A percentile compares a stretch with the other conserved stretches of the same genome.
These are phyloP conservation scores for Sebastes umbrosus DNA, from an alignment of 2,797 vertebrate species.

Conservation along the genomic window DNA sequence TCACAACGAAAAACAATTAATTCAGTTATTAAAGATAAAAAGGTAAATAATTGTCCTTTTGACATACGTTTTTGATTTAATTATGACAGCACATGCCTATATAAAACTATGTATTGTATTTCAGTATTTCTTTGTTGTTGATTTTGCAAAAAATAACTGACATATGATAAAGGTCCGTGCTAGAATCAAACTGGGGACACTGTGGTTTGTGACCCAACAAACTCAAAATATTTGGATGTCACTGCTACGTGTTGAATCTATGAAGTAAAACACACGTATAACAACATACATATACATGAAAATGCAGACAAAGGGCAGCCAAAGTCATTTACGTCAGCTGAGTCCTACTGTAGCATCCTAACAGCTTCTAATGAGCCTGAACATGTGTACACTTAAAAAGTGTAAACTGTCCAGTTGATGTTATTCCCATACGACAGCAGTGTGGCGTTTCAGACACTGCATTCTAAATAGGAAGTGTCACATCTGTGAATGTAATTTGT, in stretches of 20 bases:
- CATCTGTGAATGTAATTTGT: background rate
- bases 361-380: background rate
- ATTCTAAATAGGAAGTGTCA: conserved; percentile 4
- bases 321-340: background rate
- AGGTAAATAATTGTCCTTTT: no score
- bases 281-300: background rate
- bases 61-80: no score
- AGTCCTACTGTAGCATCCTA: background rate
- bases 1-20: no score
- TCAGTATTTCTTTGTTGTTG: no score
- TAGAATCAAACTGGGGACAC: background rate
- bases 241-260: no score
- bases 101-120: no score
- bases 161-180: background rate
- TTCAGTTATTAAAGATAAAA: no score
- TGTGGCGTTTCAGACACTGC: background rate
- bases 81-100: no score
- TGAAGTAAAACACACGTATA: background rate
- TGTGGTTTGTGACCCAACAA: background rate
- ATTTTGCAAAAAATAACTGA: background rate
- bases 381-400: background rate
- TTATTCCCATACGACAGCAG: background rate
- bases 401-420: background rate
- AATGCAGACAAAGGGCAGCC: background rate
- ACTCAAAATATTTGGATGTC: background rate